These are phyloP conservation scores for Taenioides sp. DNA, from an alignment of 2,797 vertebrate genomes.

Conservation along the genomic window DNA sequence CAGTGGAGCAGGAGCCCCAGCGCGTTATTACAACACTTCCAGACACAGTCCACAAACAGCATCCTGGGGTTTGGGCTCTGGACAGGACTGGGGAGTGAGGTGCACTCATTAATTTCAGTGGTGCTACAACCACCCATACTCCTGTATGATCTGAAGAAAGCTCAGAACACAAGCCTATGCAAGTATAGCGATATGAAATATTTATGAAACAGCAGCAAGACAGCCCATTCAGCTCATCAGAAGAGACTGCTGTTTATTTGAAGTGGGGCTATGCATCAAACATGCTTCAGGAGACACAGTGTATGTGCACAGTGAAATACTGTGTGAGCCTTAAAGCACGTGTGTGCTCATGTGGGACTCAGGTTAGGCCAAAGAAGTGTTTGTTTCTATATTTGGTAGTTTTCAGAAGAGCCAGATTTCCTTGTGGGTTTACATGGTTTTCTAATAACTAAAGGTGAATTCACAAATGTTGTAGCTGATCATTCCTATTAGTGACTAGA, in stretches of 20 bases:
- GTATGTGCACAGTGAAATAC: not conserved
- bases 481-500: too few species aligned
- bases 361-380: not conserved
- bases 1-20: constrained; percentile 10
- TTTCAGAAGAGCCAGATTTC: too few species aligned
- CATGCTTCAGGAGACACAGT: not conserved
- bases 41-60: constrained; percentile 38
- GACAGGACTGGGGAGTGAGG: constrained; percentile 19
- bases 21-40: constrained; percentile 24
- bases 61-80: constrained; percentile 18
- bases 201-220: constrained; percentile 31
- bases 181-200: constrained; percentile 36
- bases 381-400: not conserved
- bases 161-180: constrained; percentile 32
- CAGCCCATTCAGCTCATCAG: constrained; percentile 30
- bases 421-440: too few species aligned
- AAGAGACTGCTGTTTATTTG: constrained; percentile 10
- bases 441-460: too few species aligned
- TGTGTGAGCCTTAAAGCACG: constrained; percentile 1
- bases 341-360: not conserved
- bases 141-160: constrained; percentile 22
- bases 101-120: constrained; percentile 33
- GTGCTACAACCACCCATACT: not conserved
- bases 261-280: constrained; percentile 7
- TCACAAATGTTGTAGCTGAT: too few species aligned